phyloP scores from a whole-genome alignment of 2,888 invertebrate genomes.

The Drosophila gaucha region DNA sequence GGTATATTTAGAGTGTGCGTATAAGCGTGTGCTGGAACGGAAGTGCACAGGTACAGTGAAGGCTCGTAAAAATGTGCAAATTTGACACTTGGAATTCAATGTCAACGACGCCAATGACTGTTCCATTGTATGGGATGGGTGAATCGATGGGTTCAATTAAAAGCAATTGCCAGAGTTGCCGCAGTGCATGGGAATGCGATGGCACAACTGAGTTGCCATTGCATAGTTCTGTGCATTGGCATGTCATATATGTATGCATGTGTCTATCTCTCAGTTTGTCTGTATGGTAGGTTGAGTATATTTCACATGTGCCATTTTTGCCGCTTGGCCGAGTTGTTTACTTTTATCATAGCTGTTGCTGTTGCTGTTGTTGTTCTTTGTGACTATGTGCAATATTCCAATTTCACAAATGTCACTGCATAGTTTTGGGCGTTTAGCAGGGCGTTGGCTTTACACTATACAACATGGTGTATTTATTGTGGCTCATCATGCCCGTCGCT shows the following conservation, averaged over 20 bases:
- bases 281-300: constrained; percentile 30
- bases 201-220: constrained; percentile 4
- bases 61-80: constrained; percentile 60
- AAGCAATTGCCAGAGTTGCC: constrained; percentile 32
- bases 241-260: constrained; percentile 1
- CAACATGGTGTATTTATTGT: constrained; percentile 42
- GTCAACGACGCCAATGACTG: constrained; percentile 50
- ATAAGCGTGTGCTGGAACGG: constrained; percentile 32
- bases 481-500: constrained; percentile 37
- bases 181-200: constrained; percentile 3
- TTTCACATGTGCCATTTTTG: constrained; percentile 67
- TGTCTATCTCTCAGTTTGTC: background rate
- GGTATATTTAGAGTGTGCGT: background rate
- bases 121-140: constrained; percentile 7
- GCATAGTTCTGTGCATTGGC: constrained; percentile 31
- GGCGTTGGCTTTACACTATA: constrained; percentile 29
- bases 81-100: constrained; percentile 67
- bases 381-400: constrained; percentile 57
- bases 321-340: constrained; percentile 65
- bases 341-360: constrained; percentile 45
- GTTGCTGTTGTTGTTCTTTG: constrained; percentile 16
- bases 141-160: constrained; percentile 45
- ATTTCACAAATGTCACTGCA: constrained; percentile 75
- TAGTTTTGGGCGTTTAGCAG: constrained; percentile 63
- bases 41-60: constrained; percentile 69